These are phyloP conservation scores for Albula goreensis DNA, from an alignment of 2,113 vertebrate species.

Conservation along the genomic window DNA sequence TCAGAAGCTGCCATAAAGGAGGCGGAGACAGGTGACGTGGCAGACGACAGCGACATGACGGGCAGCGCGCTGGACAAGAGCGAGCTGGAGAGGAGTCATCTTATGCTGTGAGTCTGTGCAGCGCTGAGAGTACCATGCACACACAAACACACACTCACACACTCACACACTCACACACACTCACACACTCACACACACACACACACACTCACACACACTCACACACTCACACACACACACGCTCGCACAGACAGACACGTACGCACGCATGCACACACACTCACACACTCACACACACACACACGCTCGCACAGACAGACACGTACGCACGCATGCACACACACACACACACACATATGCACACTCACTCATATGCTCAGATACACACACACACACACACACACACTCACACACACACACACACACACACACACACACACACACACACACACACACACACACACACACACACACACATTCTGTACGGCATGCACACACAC, in stretches of 20 bases:
- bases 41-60: constrained; percentile 78
- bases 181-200: constrained; percentile 15
- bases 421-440: too few species aligned
- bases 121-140: not conserved
- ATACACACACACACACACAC: too few species aligned
- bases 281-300: not conserved
- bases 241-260: not conserved
- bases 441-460: too few species aligned
- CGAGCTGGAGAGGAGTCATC: constrained; percentile 90
- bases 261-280: not conserved
- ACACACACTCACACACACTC: constrained; percentile 12
- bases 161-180: not conserved
- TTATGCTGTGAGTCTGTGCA: constrained; percentile 87
- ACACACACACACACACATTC: too few species aligned
- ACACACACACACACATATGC: not conserved
- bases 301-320: not conserved
- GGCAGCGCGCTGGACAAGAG: constrained; percentile 86
- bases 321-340: not conserved
- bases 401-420: too few species aligned
- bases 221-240: not conserved
- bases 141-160: not conserved
- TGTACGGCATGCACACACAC: too few species aligned
- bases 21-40: constrained; percentile 69
- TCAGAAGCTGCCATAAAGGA: constrained; percentile 89
- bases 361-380: not conserved